A percentile compares a stretch with the other conserved stretches of the same genome.
Evolutionary conservation across 2,888 invertebrate genomes (phyloP).

Genomic region (Oegoconia quadripuncta): DNA sequence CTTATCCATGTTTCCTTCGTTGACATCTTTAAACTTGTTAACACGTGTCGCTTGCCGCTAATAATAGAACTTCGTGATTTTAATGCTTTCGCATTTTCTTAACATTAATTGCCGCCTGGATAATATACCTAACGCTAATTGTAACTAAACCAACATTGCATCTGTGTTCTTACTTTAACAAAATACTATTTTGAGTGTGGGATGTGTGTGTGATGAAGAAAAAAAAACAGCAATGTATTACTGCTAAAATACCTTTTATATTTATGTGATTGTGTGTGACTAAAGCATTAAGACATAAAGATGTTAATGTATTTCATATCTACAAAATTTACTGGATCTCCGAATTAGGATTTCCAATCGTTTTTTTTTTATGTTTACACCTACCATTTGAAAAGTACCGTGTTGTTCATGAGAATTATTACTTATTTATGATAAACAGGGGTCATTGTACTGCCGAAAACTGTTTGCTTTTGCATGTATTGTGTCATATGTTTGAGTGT

Average conservation of each 20-base stretch:
- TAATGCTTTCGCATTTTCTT: slow-evolving; percentile 22
- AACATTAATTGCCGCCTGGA: not conserved
- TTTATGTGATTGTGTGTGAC: slow-evolving; percentile 33
- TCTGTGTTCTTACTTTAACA: slow-evolving; percentile 1
- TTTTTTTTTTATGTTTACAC: too few relatives aligned
- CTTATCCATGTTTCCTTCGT: slow-evolving; percentile 20
- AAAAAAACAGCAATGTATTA: slow-evolving; percentile 42
- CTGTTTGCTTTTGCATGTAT: slow-evolving; percentile 45
- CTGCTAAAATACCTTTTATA: slow-evolving; percentile 38
- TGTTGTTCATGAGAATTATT: not conserved
- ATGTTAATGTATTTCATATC: too few relatives aligned
- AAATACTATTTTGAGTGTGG: slow-evolving; percentile 37
- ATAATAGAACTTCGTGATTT: slow-evolving; percentile 9
- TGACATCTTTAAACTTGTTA: slow-evolving; percentile 18
- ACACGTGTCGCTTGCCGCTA: slow-evolving; percentile 29
- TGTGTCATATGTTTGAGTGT: slow-evolving; percentile 36
- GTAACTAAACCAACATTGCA: too few relatives aligned
- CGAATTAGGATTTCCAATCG: too few relatives aligned
- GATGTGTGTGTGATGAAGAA: slow-evolving; percentile 53
- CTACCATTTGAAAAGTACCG: too few relatives aligned
- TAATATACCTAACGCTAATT: too few relatives aligned
- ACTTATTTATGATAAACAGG: slow-evolving; percentile 14
- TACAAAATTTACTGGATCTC: too few relatives aligned
- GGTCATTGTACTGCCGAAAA: slow-evolving; percentile 34
- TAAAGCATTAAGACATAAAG: slow-evolving; percentile 31